Evolutionary conservation across 1,140 invertebrate genomes (phyloP).

Genomic region (Drosophila kanapiae): DNA sequence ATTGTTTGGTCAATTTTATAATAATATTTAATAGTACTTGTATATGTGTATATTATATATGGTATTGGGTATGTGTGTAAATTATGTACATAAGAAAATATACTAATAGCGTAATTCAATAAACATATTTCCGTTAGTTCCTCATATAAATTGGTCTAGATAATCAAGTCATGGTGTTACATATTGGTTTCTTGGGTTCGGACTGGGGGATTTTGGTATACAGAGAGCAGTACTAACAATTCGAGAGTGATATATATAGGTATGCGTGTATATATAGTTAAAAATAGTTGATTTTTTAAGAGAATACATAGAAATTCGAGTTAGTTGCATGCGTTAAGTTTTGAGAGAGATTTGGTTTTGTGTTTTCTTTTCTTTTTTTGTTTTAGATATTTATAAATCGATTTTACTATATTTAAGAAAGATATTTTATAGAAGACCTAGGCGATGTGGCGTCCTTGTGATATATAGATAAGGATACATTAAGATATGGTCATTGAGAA

Average conservation of each 20-base stretch:
- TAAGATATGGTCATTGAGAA: slow-evolving; percentile 15
- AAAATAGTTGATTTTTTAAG: slow-evolving; percentile 59
- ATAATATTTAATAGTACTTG: slow-evolving; percentile 52
- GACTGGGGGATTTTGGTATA: slow-evolving; percentile 26
- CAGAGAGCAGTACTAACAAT: slow-evolving; percentile 58
- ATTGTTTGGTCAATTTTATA: slow-evolving; percentile 83
- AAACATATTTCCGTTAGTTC: slow-evolving; percentile 49
- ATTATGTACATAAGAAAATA: slow-evolving; percentile 79
- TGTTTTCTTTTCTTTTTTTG: neutral
- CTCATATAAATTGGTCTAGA: slow-evolving; percentile 79
- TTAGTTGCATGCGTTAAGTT: slow-evolving; percentile 73
- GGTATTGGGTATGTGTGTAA: slow-evolving; percentile 51
- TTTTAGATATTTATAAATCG: slow-evolving; percentile 17
- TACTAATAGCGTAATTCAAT: slow-evolving; percentile 69
- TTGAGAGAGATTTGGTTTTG: slow-evolving; percentile 34
- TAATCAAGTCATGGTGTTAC: slow-evolving; percentile 76
- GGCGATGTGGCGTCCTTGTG: slow-evolving; percentile 5
- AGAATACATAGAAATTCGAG: slow-evolving; percentile 79
- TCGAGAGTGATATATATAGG: slow-evolving; percentile 39
- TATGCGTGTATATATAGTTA: slow-evolving; percentile 43
- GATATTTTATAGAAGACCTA: slow-evolving; percentile 21
- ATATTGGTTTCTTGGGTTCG: slow-evolving; percentile 18
- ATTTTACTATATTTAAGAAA: slow-evolving; percentile 35
- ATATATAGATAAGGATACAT: slow-evolving; percentile 13
- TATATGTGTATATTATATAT: slow-evolving; percentile 38